Evolutionary conservation across 2,113 vertebrate species (phyloP), one percentile per base, ranked within the genome.

Genomic region (Upupa epops): DNA sequence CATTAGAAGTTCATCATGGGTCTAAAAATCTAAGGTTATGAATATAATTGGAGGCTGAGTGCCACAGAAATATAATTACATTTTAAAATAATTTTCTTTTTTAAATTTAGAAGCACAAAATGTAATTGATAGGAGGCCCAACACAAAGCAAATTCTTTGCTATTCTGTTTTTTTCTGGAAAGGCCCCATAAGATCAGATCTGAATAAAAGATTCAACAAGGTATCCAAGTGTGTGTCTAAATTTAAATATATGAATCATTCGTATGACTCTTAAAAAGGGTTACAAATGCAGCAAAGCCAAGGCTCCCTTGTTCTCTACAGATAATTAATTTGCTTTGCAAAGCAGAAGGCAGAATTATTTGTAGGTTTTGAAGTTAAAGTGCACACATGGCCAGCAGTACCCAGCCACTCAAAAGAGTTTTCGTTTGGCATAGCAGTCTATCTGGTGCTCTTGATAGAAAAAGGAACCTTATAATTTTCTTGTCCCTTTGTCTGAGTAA

Each of bases 241-340:
- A 90, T 85, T 93, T 90, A 83, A 87, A 82, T 76, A 77, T 12
- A 32, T 73, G 46, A 73, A 73, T 85, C 37, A 54, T 85, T 76
- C 66, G 22, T 65, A 10, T 36, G 32, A 72, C 22, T 82, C 18
- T 65, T 69, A 68, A 79, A 49, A 76, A 51, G 59, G 46, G 17
- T 20, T 81, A 61, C 42, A 82, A 78, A 88, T 51, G 28, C 46
- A 81, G 15, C 12, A 42, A 8, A 63, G 48, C 36, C 68, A 83
- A 63, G 16, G 75, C 71, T 65, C n/a, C 14, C 22, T 65, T 76
- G 8, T n/a, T 83, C 32, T 76, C 18, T 29, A 24, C 55, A 79
- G 36, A 55, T 56, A 81, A 88, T 71, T 88, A 81, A 28, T 75
- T 94, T 86, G 34, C 66, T 86, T 75, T 61, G 26, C 51, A 92